A percentile compares a stretch with the other conserved stretches of the same genome.
phyloP scores from a whole-genome alignment of 1,140 invertebrate genomes.

The Hycleus phaleratus region DNA sequence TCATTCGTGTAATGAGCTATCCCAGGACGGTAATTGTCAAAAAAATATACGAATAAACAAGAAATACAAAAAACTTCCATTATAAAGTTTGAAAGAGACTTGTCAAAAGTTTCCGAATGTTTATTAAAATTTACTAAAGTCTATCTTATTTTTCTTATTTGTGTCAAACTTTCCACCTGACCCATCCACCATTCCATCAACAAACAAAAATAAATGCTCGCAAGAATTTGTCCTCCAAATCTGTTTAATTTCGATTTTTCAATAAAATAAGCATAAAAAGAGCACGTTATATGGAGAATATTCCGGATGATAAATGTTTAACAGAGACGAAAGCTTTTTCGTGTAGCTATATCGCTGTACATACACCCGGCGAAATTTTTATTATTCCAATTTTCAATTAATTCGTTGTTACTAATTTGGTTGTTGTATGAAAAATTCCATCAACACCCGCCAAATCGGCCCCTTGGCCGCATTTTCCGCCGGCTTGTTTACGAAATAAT shows the following conservation, averaged over 20 bases:
- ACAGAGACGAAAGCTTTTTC: conserved; percentile 15
- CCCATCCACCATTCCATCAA: background rate
- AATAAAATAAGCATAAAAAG: background rate
- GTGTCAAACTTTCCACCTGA: background rate
- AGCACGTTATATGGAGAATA: background rate
- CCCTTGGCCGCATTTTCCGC: conserved; percentile 17
- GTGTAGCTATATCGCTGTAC: conserved; percentile 10
- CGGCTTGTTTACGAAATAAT: conserved; percentile 25
- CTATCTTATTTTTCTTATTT: conserved; percentile 2
- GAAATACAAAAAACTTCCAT: conserved; percentile 13
- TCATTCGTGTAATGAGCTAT: conserved; percentile 16
- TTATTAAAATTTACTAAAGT: conserved; percentile 19
- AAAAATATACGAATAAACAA: conserved; percentile 20
- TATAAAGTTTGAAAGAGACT: conserved; percentile 17
- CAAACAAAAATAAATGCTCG: background rate
- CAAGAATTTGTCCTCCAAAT: background rate
- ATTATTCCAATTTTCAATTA: conserved; percentile 12
- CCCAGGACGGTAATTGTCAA: conserved; percentile 19
- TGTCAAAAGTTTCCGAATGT: conserved; percentile 12
- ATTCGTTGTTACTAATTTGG: no score
- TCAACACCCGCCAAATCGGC: background rate
- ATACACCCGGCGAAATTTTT: conserved; percentile 16
- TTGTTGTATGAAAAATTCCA: no score
- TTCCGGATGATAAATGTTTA: conserved; percentile 16
- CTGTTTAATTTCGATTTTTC: conserved; percentile 5